Evolutionary conservation across 35 echinoderm and acorn worm genomes (phyloP), one percentile per base, ranked within the genome.

Genomic region (Ophiothrix spiculata): DNA sequence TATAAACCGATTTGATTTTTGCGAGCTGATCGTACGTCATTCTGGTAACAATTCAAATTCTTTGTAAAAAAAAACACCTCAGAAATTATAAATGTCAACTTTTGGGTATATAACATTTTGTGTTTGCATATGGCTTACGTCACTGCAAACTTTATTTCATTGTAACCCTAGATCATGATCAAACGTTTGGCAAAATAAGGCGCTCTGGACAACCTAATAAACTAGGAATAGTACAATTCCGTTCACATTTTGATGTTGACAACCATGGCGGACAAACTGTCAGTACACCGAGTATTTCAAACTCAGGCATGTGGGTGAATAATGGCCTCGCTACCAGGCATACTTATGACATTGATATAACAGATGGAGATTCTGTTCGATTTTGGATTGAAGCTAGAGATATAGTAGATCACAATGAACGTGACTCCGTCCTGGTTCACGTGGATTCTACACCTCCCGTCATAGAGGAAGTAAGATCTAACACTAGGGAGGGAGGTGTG

Each of bases 331-430:
- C 38, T 41, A 79, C 75, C 31, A 32, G n/a, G 0, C 35, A 76
- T 35, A 56, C 38, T 23, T 87, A 79, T 54, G 42, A 78, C 75
- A 40, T 87, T 39, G 32, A 17, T 32, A 29, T 77, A 35, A 33
- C 76, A 15, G 87, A 89, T 36, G 87, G 87, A 0, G 87, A 89
- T 83, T 89, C 79, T 38, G 40, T 82, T 39, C 56, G 78, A 15
- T 74, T 88, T 33, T 88, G 87, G 87, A 39, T 88, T 16, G 39
- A 83, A 41, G 78, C 79, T 31, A 45, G 63, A 32, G 80, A 89
- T 56, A 31, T 89, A 21, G 75, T 81, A 31, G 28, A 89, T 32
- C 33, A 10, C 3, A 25, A 10, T 69, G 1, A 25, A 15, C 19
- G 6, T 49, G 60, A 69, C 29, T 69, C 60, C 17, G 35, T 79